Evolutionary conservation across 2,113 vertebrate genomes (phyloP).

Genomic region (Crotalus tigris): DNA sequence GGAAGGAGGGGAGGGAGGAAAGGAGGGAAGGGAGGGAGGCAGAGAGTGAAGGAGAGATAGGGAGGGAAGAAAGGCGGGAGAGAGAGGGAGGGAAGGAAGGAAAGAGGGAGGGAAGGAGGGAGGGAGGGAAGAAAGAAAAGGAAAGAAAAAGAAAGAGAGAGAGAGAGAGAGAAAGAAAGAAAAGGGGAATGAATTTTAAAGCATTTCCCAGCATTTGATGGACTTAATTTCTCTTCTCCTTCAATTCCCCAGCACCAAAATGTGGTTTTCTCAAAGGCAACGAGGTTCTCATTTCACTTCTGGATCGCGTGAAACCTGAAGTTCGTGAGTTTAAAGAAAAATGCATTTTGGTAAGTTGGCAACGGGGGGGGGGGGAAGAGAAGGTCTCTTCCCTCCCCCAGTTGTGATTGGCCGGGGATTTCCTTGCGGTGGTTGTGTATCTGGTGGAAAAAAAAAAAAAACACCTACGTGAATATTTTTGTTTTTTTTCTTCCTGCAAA

Average conservation of each 20-base stretch:
- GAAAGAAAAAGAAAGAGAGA: conserved; percentile 72
- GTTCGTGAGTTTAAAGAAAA: conserved; percentile 80
- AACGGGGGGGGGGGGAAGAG: no score
- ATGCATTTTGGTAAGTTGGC: conserved; percentile 73
- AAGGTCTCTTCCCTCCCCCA: neutral
- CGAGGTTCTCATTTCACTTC: conserved; percentile 71
- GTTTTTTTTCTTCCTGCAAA: no score
- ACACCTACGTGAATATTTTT: no score
- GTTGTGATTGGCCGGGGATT: neutral
- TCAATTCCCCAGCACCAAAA: conserved; percentile 72
- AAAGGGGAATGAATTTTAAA: conserved; percentile 40
- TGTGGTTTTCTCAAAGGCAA: conserved; percentile 85
- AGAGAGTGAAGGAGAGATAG: conserved; percentile 52
- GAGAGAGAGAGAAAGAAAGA: conserved; percentile 59
- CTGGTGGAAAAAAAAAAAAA: no score
- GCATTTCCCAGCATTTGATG: neutral
- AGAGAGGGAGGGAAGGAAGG: no score
- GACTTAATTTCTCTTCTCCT: neutral
- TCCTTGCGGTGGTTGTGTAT: neutral
- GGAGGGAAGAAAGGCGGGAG: conserved; percentile 59
- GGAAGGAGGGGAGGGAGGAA: accelerated
- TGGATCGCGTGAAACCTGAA: conserved; percentile 81
- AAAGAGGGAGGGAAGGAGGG: no score
- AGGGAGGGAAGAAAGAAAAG: conserved; percentile 67
- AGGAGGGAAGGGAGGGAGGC: conserved; percentile 63